Percentiles rank a stretch among this genome's conserved stretches.
phyloP scores from a whole-genome alignment of 2,113 vertebrate genomes.

The Plecturocebus donacophilus region DNA sequence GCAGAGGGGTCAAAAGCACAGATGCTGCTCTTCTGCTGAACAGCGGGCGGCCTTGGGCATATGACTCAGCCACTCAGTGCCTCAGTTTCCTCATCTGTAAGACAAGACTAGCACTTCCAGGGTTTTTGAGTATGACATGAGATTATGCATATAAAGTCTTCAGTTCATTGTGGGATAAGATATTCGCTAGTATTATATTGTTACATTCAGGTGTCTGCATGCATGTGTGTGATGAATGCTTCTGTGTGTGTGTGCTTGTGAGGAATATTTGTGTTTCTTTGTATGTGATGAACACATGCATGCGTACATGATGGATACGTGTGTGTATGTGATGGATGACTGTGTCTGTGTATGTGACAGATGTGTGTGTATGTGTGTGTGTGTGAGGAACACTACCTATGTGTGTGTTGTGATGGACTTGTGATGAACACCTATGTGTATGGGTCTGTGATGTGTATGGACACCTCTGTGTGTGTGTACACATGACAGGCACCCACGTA shows the following conservation, averaged over 20 bases:
- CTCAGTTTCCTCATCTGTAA: neutral
- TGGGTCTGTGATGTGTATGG: neutral
- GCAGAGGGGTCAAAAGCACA: accelerated
- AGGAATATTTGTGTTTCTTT: neutral
- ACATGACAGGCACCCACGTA: accelerated
- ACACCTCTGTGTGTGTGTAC: neutral
- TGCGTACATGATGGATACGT: neutral
- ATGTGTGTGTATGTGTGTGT: neutral
- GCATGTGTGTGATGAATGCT: neutral
- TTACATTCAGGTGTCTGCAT: neutral
- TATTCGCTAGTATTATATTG: neutral
- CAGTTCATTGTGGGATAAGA: neutral
- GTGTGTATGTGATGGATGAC: neutral
- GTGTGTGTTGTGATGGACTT: neutral
- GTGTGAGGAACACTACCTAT: neutral
- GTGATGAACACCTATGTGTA: neutral
- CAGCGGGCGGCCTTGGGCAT: accelerated
- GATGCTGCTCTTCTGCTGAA: neutral
- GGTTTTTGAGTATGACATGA: neutral
- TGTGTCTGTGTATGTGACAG: neutral
- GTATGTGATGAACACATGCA: neutral
- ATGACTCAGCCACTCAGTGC: neutral
- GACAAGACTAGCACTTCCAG: neutral
- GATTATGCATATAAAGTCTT: neutral
- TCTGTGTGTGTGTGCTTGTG: neutral